Evolutionary conservation across 2,113 vertebrate genomes (phyloP).

Genomic region (Rhinoderma darwinii): DNA sequence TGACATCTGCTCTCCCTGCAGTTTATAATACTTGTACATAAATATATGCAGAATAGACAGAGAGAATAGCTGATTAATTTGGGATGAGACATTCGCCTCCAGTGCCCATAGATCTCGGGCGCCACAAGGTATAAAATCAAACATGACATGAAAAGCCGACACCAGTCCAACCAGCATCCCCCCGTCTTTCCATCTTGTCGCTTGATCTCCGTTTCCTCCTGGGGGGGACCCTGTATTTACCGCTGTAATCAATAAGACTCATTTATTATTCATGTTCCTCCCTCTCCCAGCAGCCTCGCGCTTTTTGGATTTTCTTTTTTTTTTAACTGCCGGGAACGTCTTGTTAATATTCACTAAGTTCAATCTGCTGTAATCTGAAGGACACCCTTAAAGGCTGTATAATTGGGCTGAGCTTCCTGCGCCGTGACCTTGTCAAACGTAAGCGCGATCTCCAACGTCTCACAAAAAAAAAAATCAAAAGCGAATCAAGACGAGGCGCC

Average conservation of each 20-base stretch:
- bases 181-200: conserved; percentile 42
- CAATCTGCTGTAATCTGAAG: background rate
- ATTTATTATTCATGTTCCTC: conserved; percentile 58
- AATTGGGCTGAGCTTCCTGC: conserved; percentile 61
- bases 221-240: conserved; percentile 46
- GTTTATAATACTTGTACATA: conserved; percentile 37
- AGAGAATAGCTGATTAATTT: conserved; percentile 55
- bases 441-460: conserved; percentile 36
- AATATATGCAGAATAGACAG: conserved; percentile 57
- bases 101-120: conserved; percentile 50
- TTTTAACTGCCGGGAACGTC: background rate
- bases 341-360: conserved; percentile 68
- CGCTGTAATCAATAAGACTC: conserved; percentile 45
- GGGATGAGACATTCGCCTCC: conserved; percentile 52
- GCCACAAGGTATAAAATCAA: conserved; percentile 57
- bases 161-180: conserved; percentile 30
- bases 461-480: conserved; percentile 54
- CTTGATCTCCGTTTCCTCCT: conserved; percentile 47
- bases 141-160: conserved; percentile 49
- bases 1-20: conserved; percentile 40
- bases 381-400: conserved; percentile 61
- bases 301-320: conserved; percentile 55
- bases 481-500: conserved; percentile 55
- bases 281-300: conserved; percentile 23
- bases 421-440: conserved; percentile 64